Evolutionary conservation across 2,888 invertebrate genomes (phyloP), one percentile per base, ranked within the genome.

Genomic region (Smittia aterrima): DNA sequence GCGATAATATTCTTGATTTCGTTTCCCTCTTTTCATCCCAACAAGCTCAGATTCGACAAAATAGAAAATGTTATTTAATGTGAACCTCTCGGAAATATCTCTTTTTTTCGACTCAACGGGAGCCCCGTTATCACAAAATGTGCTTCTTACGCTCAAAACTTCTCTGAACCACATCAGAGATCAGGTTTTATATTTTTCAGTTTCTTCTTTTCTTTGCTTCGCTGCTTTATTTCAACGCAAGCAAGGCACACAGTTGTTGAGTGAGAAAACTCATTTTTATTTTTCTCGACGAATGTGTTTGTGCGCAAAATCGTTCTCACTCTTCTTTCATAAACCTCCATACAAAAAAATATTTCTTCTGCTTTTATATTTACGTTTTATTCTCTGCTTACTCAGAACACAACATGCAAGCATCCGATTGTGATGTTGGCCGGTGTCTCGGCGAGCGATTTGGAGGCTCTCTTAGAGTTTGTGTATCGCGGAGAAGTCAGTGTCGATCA

Each of bases 401-500:
- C 88, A 75, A 87, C 87, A 78, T 88, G 87, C 80, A 86, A 87
- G 77, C 88, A 88, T 83, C 88, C 88, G 40, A 87, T 88, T 32
- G 86, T 88, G n/a, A 86, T 88, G 87, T 80, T 88, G 78, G 87
- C 87, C 64, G 88, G 87, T 75, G 86, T 88, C 27, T 85, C 85
- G 77, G 87, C 87, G 66, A 85, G 85, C 77, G 88, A 88, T 79
- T 81, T 88, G 77, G 87, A 88, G 79, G 86, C 87, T n/a, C 79
- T 88, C 70, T 80, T 88, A 66, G 87, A 88, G 80, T 88, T 88
- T 80, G 86, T 88, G 62, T 88, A 88, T 78, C 84, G 86, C 58
- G 88, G 88, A 66, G 87, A 88, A 82, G 87, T 88, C 25, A 87
- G 87, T 77, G 87, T 88, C 24, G 87, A 87, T 79, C 86, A 87